Evolutionary conservation across 2,113 vertebrate species (phyloP).

Genomic region (Triplophysa siluroides): DNA sequence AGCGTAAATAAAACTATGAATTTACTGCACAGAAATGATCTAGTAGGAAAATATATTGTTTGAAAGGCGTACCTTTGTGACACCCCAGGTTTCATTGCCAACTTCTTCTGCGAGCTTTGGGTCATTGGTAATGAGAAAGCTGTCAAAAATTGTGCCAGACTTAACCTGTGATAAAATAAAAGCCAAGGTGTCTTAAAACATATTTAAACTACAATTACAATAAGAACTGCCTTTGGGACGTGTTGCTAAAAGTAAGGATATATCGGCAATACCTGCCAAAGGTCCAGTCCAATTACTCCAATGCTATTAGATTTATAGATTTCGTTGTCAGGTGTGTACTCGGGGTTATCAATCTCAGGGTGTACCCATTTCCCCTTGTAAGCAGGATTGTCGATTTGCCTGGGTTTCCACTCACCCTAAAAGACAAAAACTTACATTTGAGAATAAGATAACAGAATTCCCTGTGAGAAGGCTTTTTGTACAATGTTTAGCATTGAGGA

Average conservation of each 20-base stretch:
- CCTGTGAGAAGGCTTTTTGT: neutral
- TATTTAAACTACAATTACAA: no score
- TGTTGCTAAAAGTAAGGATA: neutral
- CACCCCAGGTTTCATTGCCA: conserved; percentile 77
- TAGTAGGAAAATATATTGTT: neutral
- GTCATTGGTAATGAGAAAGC: conserved; percentile 83
- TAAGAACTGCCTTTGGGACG: no score
- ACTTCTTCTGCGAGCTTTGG: conserved; percentile 80
- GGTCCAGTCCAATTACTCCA: conserved; percentile 79
- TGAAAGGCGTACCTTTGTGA: conserved; percentile 72
- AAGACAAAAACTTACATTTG: neutral
- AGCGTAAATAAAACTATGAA: neutral
- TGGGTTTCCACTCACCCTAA: conserved; percentile 80
- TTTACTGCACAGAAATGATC: neutral
- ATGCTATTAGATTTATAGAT: conserved; percentile 78
- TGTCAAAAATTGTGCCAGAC: conserved; percentile 83
- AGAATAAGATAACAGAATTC: neutral
- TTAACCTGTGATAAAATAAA: conserved; percentile 73
- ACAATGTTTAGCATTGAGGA: neutral
- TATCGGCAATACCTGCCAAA: conserved; percentile 75
- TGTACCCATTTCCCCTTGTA: conserved; percentile 83
- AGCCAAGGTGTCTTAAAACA: neutral
- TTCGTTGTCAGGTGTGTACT: conserved; percentile 76
- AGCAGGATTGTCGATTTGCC: conserved; percentile 78
- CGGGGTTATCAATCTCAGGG: conserved; percentile 83